A percentile compares a stretch with the other conserved stretches of the same genome.
phyloP scores from a whole-genome alignment of 2,113 vertebrate species.

The Microcebus murinus region DNA sequence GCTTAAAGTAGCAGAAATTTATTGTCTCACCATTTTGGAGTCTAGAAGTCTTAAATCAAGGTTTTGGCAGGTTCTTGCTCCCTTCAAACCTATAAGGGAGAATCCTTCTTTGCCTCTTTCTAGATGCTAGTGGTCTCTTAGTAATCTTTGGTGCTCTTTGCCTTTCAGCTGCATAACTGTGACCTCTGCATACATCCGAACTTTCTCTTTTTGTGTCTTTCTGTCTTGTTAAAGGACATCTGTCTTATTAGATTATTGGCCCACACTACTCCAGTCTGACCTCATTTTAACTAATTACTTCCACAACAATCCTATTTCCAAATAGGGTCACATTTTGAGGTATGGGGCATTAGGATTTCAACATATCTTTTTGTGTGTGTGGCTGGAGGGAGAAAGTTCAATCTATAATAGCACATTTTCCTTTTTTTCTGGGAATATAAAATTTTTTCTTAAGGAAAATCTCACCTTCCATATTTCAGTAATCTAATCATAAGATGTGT shows the following conservation, averaged over 20 bases:
- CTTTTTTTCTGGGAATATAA: not conserved
- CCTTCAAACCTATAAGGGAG: not conserved
- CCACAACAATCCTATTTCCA: not conserved
- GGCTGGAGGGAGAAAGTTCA: not conserved
- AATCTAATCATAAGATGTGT: not conserved
- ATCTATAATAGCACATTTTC: not conserved
- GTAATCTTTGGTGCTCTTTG: not conserved
- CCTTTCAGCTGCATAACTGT: not conserved
- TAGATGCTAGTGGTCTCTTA: not conserved
- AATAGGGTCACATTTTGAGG: not conserved
- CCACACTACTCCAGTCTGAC: not conserved
- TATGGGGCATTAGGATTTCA: not conserved
- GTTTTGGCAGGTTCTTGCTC: not conserved
- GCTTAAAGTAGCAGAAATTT: not conserved
- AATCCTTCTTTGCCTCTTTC: not conserved
- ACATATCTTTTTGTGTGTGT: not conserved
- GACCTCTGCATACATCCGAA: not conserved
- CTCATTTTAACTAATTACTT: not conserved
- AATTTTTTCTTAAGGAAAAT: not conserved
- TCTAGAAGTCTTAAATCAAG: not conserved
- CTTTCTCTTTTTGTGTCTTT: not conserved
- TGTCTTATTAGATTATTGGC: not conserved
- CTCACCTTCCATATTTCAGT: not conserved
- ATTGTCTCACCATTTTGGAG: not conserved
- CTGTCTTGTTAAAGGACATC: not conserved